Conservation (phyloP, 2,113 vertebrate species). For the Sceloporus undulatus region DNA sequence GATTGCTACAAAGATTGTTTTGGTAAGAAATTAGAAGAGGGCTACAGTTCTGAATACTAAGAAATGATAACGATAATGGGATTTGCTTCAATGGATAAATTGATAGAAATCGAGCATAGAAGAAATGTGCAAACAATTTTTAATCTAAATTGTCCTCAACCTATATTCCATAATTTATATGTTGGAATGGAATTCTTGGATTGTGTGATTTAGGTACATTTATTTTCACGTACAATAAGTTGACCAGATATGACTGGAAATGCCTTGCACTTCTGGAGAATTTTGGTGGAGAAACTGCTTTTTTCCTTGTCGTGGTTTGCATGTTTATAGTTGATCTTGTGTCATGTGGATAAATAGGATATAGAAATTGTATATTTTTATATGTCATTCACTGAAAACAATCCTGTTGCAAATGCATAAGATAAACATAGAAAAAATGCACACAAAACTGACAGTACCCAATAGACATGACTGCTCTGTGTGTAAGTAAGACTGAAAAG, state of each 20-base stretch:
- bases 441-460: background rate
- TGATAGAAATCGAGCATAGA: background rate
- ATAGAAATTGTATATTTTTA: background rate
- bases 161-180: background rate
- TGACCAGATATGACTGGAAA: background rate
- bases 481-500: background rate
- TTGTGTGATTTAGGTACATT: background rate
- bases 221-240: background rate
- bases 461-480: background rate
- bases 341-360: background rate
- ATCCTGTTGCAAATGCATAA: background rate
- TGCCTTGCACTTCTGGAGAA: too few species aligned
- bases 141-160: background rate
- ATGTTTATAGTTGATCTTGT: background rate
- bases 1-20: background rate
- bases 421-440: background rate
- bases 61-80: background rate
- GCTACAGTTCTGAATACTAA: background rate
- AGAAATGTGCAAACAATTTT: background rate
- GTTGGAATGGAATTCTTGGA: background rate
- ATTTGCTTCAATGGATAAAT: background rate
- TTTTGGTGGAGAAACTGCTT: background rate
- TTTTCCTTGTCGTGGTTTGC: background rate
- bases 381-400: background rate
- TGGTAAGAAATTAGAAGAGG: background rate